phyloP scores from a whole-genome alignment of 2,888 invertebrate genomes.

The Lordiphosa andalusiaca region DNA sequence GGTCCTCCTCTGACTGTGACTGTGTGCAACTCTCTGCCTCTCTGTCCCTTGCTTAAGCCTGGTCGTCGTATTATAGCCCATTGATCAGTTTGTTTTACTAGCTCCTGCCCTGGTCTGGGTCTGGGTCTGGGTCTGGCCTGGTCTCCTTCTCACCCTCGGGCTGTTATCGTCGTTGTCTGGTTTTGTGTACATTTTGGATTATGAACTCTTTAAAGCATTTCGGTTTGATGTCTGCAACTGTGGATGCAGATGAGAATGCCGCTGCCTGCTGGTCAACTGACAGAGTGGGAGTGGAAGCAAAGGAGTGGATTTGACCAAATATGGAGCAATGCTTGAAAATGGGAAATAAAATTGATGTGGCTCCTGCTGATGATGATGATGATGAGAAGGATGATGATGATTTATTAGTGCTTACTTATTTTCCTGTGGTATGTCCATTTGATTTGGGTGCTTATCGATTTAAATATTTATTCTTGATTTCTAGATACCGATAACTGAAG shows the following conservation, averaged over 20 bases:
- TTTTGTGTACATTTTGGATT: constrained; percentile 58
- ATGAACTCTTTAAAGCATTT: constrained; percentile 56
- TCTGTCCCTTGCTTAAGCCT: constrained; percentile 6
- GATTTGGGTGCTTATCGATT: no score
- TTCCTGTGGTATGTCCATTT: no score
- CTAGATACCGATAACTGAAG: no score
- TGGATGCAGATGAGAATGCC: constrained; percentile 18
- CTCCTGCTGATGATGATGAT: no score
- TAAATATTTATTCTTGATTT: no score
- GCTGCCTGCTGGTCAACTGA: constrained; percentile 26
- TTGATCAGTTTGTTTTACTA: constrained; percentile 71
- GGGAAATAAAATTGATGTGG: no score
- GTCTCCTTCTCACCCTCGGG: neutral
- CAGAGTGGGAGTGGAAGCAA: neutral
- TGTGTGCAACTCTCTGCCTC: neutral
- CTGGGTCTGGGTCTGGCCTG: neutral
- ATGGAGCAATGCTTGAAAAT: no score
- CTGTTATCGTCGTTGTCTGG: constrained; percentile 30
- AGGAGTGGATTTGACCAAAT: no score
- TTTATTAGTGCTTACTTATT: no score
- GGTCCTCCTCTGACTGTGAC: neutral
- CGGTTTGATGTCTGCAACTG: constrained; percentile 16
- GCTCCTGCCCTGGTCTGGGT: constrained; percentile 33
- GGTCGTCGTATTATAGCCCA: constrained; percentile 56
- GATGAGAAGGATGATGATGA: no score